Evolutionary conservation across 2,888 invertebrate genomes (phyloP), one percentile per base, ranked within the genome.

Genomic region (Desoria tigrina): DNA sequence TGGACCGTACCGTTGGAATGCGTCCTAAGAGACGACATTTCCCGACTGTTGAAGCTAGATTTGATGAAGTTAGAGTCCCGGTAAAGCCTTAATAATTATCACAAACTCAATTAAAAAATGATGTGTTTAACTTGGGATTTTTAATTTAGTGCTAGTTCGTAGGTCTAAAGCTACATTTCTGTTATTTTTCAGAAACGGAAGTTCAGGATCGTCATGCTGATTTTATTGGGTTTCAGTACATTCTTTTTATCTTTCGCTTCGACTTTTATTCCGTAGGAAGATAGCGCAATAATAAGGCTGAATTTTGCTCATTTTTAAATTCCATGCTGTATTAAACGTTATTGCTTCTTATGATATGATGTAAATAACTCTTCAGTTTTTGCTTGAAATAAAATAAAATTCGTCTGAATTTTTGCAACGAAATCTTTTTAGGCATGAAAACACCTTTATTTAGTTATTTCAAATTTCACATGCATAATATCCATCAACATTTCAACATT

Each of bases 1-100:
- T 51, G 51, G 51, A 51, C 26, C 11, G n/a, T 11, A 60, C 54
- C 32, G 54, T 65, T 24, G 65, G 65, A 23, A 65, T 65, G 59
- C 21, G 16, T 26, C 65, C 65, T 2, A 28, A 27, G 24, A 28
- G 65, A 16, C 28, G 65, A 14, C 65, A 65, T 42, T 60, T 65
- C 37, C 65, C 60, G 18, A 61, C 60, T n/a, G 55, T 65, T n/a
- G 58, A 65, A 28, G 65, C 65, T 45, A 18, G 55, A 2, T 65
- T 59, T 39, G 65, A 65, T 24, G 65, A 65, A 32, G 42, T 65
- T 18, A 23, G 26, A 39, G 54, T 65, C 18, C 65, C 65, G 1
- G 61, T 57, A 24, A n/a, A 26, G 57, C 32, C 32, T 32, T 32
- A 7, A 7, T 7, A 32, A 58, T 58, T 24, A 55, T 65, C 32